Evolutionary conservation across 2,888 invertebrate genomes (phyloP), one percentile per base, ranked within the genome.

Genomic region (Harpalus rufipes): DNA sequence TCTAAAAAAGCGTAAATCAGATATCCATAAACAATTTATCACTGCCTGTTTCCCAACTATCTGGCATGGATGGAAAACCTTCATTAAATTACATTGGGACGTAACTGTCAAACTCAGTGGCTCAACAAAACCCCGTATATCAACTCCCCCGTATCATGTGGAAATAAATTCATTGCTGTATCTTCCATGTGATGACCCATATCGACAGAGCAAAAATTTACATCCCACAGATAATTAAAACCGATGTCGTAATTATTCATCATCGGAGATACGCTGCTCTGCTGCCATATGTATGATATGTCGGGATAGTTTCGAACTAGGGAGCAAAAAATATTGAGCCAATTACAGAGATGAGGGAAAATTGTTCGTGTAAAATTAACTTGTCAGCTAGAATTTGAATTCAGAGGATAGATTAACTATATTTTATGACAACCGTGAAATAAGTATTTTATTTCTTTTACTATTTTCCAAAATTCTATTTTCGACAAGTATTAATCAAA

Each of bases 181-280:
- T 68, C 68, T 68, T 68, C n/a, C 39, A 68, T 68, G 16, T 14
- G 32, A 32, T 32, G 32, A 18, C 59, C 72, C 18, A 44, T 78
- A 81, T 63, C 63, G 81, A 65, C 39, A 39, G 51, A 58, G 18
- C 56, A 74, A 74, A 83, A 76, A 51, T 72, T 59, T 83, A 76
- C 74, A 74, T 76, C 21, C 32, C 59, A 83, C 32, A 83, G 83
- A 83, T 83, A 83, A 83, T 83, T 83, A 61, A 76, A 83, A 59
- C 18, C 41, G 58, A 76, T 83, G 76, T 83, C 59, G 59, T 83
- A 76, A 83, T 83, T 83, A 83, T 76, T 76, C 59, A 18, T 25
- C 58, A 39, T 58, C 44, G 44, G 4, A 32, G 44, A 51, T 51
- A 51, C 44, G 44, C 12, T 51, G 44, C 44, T 51, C 12, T 51